Conservation (phyloP, 2,797 vertebrate genomes). For the Coracias cyanogaster region DNA sequence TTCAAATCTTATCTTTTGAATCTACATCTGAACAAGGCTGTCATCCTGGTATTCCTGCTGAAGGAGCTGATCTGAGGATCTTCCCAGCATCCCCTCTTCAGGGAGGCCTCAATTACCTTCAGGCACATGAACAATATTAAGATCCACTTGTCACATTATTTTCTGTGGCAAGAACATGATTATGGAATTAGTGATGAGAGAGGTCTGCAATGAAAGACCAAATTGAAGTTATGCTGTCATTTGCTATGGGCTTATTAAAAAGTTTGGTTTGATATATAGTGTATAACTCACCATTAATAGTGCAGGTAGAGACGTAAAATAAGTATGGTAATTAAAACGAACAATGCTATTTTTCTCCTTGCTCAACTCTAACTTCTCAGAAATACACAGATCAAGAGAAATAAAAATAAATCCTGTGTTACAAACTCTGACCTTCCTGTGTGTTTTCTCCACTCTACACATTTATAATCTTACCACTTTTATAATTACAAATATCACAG, state of each 20-base stretch:
- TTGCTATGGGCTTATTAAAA: background rate
- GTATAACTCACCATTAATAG: background rate
- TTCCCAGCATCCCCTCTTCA: background rate
- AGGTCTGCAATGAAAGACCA: background rate
- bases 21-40: background rate
- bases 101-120: background rate
- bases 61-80: background rate
- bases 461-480: background rate
- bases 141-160: background rate
- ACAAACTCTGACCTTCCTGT: background rate
- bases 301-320: background rate
- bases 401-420: background rate
- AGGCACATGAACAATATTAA: background rate
- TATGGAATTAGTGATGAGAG: background rate
- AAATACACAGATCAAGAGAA: background rate
- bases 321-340: background rate
- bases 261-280: background rate
- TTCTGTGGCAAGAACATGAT: background rate
- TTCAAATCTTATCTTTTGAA: background rate
- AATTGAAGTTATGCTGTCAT: background rate
- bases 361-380: background rate
- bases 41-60: background rate
- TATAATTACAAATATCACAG: conserved; percentile 16
- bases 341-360: background rate
- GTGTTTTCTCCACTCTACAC: background rate